Evolutionary conservation across 92 coral and sea anemone species (phyloP).

Genomic region (Palythoa grandis): DNA sequence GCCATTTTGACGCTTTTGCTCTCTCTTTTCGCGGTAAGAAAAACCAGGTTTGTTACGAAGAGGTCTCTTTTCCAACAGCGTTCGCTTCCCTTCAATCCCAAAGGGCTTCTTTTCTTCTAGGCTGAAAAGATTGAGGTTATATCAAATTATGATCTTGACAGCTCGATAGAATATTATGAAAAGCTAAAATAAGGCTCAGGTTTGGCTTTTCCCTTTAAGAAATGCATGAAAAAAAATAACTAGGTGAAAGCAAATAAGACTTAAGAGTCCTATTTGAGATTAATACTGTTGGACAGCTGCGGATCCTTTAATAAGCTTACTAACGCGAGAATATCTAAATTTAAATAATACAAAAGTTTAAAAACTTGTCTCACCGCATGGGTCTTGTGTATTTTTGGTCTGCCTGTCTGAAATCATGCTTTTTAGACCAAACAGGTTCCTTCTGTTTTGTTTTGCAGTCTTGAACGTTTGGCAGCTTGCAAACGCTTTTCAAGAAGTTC

Average conservation of each 20-base stretch:
- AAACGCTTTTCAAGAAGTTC: conserved; percentile 32
- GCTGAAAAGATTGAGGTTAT: neutral
- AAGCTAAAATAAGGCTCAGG: no score
- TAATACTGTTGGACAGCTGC: no score
- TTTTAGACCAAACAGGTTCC: neutral
- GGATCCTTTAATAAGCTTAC: no score
- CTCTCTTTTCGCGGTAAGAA: conserved; percentile 22
- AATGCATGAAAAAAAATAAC: no score
- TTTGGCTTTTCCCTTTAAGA: no score
- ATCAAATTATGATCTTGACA: neutral
- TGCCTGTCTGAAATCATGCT: neutral
- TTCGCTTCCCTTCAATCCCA: conserved; percentile 15
- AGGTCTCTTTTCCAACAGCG: conserved; percentile 29
- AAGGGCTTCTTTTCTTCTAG: neutral
- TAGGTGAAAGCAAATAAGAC: no score
- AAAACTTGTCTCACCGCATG: neutral
- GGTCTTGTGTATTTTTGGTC: neutral
- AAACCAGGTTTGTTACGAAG: conserved; percentile 35
- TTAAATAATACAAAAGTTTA: neutral
- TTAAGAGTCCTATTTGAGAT: no score
- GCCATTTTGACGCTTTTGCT: conserved; percentile 3
- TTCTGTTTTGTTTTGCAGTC: neutral
- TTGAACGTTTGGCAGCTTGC: conserved; percentile 27
- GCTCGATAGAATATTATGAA: no score
- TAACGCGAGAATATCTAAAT: neutral